Evolutionary conservation across 2,888 invertebrate genomes (phyloP), one percentile per base, ranked within the genome.

Genomic region (Bibio marci): DNA sequence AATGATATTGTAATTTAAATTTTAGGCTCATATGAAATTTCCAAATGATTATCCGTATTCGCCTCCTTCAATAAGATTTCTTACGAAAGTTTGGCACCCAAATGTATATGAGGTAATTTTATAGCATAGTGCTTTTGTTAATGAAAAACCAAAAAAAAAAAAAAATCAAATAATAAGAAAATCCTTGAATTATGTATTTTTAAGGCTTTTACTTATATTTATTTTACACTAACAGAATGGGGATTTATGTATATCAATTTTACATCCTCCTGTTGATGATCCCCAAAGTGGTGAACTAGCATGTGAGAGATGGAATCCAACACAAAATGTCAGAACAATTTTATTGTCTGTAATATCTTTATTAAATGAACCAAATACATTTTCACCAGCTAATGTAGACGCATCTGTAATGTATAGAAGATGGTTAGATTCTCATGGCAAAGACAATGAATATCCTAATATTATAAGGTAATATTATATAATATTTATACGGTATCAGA

Each of bases 241-340:
- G 35, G 97, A 99, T 64, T 72, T 99, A 42, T 98, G 98, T 68
- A 98, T 98, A 70, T 95, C 95, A 49, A 99, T 99, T 60, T 71
- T 98, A 45, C 98, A 99, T 65, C 95, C 98, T 43, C 97, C 98
- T 14, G 83, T 95, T 41, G 97, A 99, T 64, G 98, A 99, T 66
- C 97, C 98, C 28, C 97, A 97, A 59, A 94, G 92, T 52, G 98
- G 98, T 19, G 98, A 98, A 63, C 65, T 97, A 53, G 94, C 98
- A 1, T 97, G 95, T 65, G 98, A 98, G 66, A 80, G 98, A 63
- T 98, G 98, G 98, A 99, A 99, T 71, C 98, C 98, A 39, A 99
- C 98, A 48, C 98, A 99, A 69, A 97, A 90, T 56, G 97, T 98
- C 56, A 86, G 95, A 61, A 99, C 98, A 38, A 92, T 98, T 53